Evolutionary conservation across 2,797 vertebrate species (phyloP).

Genomic region (Cephalopachus bancanus): DNA sequence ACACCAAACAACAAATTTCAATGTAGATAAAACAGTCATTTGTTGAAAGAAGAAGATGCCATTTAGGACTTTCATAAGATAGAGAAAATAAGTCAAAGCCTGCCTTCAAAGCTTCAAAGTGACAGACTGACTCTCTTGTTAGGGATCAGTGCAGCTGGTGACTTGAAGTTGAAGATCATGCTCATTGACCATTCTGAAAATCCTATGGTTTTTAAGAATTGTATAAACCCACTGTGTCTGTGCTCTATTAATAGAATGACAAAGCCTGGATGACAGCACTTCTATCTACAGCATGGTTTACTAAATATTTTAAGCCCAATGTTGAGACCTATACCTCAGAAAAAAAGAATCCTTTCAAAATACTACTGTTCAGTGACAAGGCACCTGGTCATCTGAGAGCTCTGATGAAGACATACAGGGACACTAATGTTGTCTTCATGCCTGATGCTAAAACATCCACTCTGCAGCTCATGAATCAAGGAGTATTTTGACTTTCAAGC

Average conservation of each 20-base stretch:
- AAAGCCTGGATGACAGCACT: not conserved
- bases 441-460: not conserved
- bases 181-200: not conserved
- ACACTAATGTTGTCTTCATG: not conserved
- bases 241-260: not conserved
- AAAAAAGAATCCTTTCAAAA: not conserved
- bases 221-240: not conserved
- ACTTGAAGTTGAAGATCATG: not conserved
- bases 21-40: not conserved
- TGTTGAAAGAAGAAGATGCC: not conserved
- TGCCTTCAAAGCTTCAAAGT: not conserved
- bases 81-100: not conserved
- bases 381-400: not conserved
- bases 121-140: not conserved
- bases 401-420: not conserved
- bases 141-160: not conserved
- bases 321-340: not conserved
- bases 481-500: not conserved
- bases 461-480: not conserved
- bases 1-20: not conserved
- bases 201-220: not conserved
- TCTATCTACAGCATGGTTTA: not conserved
- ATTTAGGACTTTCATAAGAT: not conserved
- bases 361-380: not conserved
- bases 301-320: not conserved